A percentile compares a stretch with the other conserved stretches of the same genome.
phyloP scores from a whole-genome alignment of 2,888 invertebrate genomes.

The Lapara coniferarum region DNA sequence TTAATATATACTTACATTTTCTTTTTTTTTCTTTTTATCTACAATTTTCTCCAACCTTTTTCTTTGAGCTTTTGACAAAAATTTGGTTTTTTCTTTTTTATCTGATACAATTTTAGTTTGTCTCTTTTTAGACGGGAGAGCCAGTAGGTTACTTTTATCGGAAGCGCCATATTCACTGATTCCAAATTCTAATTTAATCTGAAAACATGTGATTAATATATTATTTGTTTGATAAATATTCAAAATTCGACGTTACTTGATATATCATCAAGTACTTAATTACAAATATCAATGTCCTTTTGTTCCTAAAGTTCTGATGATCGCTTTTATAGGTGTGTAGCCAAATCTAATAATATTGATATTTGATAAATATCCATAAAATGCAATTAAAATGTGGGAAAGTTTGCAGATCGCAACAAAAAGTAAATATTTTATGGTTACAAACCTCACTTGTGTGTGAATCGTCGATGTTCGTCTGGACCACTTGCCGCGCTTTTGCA shows the following conservation, averaged over 20 bases:
- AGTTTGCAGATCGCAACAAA: not conserved
- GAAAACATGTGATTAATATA: constrained; percentile 36
- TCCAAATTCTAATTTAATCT: constrained; percentile 88
- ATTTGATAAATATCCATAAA: not conserved
- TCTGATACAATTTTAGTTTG: constrained; percentile 87
- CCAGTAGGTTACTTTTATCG: constrained; percentile 89
- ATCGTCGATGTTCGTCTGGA: constrained; percentile 88
- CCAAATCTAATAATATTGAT: not conserved
- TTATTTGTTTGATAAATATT: not conserved
- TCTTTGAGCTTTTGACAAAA: constrained; percentile 93
- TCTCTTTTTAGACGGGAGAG: constrained; percentile 92
- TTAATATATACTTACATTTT: constrained; percentile 85
- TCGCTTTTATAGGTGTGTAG: too few species aligned
- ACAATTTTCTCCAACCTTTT: constrained; percentile 94
- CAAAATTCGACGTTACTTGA: constrained; percentile 1
- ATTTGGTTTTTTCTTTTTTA: constrained; percentile 82
- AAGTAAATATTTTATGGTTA: constrained; percentile 29
- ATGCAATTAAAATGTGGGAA: not conserved
- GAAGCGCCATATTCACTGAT: constrained; percentile 85
- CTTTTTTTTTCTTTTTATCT: constrained; percentile 94
- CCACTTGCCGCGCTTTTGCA: constrained; percentile 88
- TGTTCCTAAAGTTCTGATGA: too few species aligned
- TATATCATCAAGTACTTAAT: not conserved
- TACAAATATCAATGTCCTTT: too few species aligned
- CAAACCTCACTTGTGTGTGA: constrained; percentile 86